Percentiles rank a stretch among this genome's conserved stretches.
Conservation (phyloP, 2,113 vertebrate genomes). For the Rhinolophus sinicus region DNA sequence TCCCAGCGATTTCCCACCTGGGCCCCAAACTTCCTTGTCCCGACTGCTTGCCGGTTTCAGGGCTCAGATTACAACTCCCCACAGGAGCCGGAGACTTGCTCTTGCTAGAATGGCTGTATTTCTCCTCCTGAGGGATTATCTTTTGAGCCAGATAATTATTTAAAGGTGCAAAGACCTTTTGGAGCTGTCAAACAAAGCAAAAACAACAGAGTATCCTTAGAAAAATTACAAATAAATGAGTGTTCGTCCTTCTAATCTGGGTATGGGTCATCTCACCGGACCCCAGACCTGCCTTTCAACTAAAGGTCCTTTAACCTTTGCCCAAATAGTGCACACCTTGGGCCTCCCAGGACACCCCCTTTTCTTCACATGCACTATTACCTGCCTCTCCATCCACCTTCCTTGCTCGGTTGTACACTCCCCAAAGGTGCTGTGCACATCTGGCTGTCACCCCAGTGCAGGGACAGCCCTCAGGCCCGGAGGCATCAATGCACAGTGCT, state of each 20-base stretch:
- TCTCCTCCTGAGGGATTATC: background rate
- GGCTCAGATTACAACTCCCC: background rate
- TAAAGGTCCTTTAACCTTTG: background rate
- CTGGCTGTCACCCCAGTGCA: background rate
- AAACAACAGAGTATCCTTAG: background rate
- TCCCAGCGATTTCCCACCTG: background rate
- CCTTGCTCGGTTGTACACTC: accelerated
- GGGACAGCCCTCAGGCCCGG: background rate
- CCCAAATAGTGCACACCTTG: accelerated
- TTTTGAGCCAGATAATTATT: conserved; percentile 11
- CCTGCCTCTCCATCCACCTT: background rate
- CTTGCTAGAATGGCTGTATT: background rate
- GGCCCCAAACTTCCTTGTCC: background rate
- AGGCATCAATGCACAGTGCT: accelerated
- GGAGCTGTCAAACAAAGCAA: background rate
- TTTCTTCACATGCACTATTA: background rate
- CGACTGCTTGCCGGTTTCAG: background rate
- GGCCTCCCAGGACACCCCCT: background rate
- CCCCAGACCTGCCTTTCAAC: background rate
- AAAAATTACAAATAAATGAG: background rate
- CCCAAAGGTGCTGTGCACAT: background rate
- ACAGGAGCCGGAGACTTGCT: background rate
- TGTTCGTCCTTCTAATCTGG: background rate
- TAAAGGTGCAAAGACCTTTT: background rate
- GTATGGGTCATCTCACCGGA: background rate